Base-by-base conservation (phyloP, 2,797 vertebrate genomes). In the Scolopax rusticola region DNA sequence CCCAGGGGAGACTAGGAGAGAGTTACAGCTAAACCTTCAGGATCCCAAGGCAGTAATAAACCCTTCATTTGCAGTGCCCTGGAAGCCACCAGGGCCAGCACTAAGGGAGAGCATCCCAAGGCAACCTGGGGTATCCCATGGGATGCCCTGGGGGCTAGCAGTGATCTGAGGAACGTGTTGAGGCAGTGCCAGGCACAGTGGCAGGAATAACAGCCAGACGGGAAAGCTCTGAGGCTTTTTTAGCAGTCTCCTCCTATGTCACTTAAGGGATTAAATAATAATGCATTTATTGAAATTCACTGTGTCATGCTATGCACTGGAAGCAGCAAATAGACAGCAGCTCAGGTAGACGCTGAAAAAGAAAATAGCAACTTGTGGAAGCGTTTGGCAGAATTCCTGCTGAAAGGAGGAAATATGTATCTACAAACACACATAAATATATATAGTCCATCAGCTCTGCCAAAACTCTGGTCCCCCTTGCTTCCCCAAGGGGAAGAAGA, bases 121-220 rank as follows among this genome's bases (percentile, higher is more conserved):
- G 60, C 24, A 30, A 24, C 27, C 53, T 21, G n/a, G 48, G 48
- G 4, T 13, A 28, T n/a, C 41, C 2, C 17, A 2, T 13, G 57
- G 59, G 51, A 38, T 43, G 30, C 6, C 41, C 0, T 33, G 3
- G 45, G 45, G 38, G 15, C 12, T 33, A 28, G 43, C 16, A n/a
- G 33, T 41, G n/a, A 30, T 18, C 57, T 7, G 28, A 40, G 57
- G 40, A 41, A 54, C 12, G 1, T 1, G 38, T 7, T 51, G 48
- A 67, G 65, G 33, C 27, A 33, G 9, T 10, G 21, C 30, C 38
- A 38, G 87, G 11, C 20, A 30, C 18, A 25, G 59, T 28, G 1
- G 1, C 15, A 40, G 48, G 25, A 38, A 20, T 15, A 25, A 28
- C 2, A 6, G 12, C 48, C 43, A 53, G 75, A 63, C 1, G 0